Conservation (phyloP, 2,888 invertebrate genomes). For the Orthosia cruda region DNA sequence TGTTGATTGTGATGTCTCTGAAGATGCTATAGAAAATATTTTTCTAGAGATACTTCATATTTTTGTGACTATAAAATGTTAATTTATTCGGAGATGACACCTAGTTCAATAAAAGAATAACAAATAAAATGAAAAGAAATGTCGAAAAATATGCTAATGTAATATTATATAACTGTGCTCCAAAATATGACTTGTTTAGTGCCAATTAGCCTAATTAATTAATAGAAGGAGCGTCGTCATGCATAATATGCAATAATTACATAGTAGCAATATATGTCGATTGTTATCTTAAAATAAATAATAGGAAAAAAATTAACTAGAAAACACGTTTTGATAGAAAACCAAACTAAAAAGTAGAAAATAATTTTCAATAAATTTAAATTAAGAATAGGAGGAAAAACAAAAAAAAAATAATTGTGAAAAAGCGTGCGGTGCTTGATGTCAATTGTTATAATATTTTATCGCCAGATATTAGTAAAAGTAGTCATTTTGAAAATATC, state of each 20-base stretch:
- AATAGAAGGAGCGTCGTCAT: not conserved
- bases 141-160: not conserved
- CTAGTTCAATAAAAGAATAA: not conserved
- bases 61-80: not conserved
- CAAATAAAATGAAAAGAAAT: not conserved
- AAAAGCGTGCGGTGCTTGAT: too few relatives aligned
- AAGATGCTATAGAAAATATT: not conserved
- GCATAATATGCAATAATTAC: not conserved
- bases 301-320: too few relatives aligned
- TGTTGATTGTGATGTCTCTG: constrained; percentile 39
- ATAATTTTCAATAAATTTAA: too few relatives aligned
- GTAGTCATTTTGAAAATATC: too few relatives aligned
- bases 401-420: too few relatives aligned
- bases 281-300: not conserved
- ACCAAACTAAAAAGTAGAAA: too few relatives aligned
- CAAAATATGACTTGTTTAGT: not conserved
- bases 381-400: too few relatives aligned
- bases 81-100: not conserved
- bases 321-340: too few relatives aligned
- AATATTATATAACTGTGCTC: not conserved
- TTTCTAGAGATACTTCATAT: not conserved
- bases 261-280: not conserved
- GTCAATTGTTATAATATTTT: too few relatives aligned
- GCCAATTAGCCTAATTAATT: not conserved
- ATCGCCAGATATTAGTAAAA: too few relatives aligned